These are phyloP conservation scores for Macrosteles quadrilineatus DNA, from an alignment of 1,140 invertebrate genomes.

Conservation along the genomic window DNA sequence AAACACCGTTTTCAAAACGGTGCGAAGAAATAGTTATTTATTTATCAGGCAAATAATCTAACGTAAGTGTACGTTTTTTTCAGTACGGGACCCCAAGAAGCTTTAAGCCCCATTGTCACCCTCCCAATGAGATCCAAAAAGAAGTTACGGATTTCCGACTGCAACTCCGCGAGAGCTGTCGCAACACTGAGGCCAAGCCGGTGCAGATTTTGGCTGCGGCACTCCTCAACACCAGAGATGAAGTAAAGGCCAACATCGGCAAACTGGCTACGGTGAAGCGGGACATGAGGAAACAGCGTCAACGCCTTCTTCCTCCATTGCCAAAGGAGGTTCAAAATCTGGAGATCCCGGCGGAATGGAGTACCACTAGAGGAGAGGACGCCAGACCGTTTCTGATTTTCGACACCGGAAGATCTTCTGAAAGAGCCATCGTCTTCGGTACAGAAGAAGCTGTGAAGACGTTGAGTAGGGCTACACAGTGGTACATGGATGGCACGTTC, in stretches of 20 bases:
- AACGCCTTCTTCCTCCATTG: not conserved
- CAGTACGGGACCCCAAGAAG: not conserved
- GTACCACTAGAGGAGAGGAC: not conserved
- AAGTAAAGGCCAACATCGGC: not conserved
- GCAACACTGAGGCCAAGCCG: not conserved
- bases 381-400: not conserved
- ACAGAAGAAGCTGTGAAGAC: no score
- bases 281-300: not conserved
- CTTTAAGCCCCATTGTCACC: not conserved
- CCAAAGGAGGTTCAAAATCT: not conserved
- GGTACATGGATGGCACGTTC: not conserved
- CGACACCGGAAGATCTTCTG: not conserved
- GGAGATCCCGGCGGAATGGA: not conserved
- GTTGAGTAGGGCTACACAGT: no score
- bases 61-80: no score
- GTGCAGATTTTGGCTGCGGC: not conserved
- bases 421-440: not conserved
- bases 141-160: not conserved
- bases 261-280: not conserved
- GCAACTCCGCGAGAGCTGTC: not conserved
- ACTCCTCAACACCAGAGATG: not conserved
- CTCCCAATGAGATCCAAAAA: not conserved
- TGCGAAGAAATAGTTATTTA: no score
- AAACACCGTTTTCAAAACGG: no score
- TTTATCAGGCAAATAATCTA: no score